Evolutionary conservation across 2,888 invertebrate species (phyloP).

Genomic region (Latrodectus elegans): DNA sequence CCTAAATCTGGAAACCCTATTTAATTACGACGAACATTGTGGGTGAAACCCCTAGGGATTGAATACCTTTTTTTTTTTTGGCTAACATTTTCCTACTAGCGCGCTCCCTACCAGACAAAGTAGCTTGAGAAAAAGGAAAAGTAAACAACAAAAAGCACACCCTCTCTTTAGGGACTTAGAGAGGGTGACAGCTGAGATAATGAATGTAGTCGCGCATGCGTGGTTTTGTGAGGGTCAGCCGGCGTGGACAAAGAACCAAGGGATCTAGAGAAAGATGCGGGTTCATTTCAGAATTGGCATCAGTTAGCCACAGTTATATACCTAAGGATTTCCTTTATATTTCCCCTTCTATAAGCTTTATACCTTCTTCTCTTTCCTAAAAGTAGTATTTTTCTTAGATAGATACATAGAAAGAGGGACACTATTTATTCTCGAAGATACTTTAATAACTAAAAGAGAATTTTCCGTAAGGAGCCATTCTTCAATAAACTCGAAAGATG

Average conservation of each 20-base stretch:
- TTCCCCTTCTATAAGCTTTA: background rate
- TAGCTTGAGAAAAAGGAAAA: conserved; percentile 12
- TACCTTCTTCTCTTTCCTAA: background rate
- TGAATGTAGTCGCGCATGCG: conserved; percentile 52
- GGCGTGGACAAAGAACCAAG: conserved; percentile 11
- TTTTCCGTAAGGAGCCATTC: too few relatives aligned
- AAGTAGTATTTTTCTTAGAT: background rate
- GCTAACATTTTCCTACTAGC: conserved; percentile 39
- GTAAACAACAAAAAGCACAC: conserved; percentile 15
- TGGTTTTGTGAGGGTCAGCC: conserved; percentile 10
- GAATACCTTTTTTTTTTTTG: conserved; percentile 23
- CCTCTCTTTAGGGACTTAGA: conserved; percentile 39
- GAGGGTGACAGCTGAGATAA: conserved; percentile 62
- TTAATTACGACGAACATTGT: conserved; percentile 60
- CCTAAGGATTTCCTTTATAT: background rate
- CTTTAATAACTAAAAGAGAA: too few relatives aligned
- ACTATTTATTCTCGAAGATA: background rate
- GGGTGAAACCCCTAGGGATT: conserved; percentile 44
- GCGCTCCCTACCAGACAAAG: background rate
- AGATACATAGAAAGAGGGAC: background rate
- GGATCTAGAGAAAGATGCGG: conserved; percentile 21
- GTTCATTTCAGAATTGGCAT: conserved; percentile 14
- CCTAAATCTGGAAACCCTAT: conserved; percentile 57
- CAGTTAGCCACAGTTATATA: background rate
- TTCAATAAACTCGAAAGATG: background rate